phyloP scores from a whole-genome alignment of 2,113 vertebrate species.

The Butorides virescens region DNA sequence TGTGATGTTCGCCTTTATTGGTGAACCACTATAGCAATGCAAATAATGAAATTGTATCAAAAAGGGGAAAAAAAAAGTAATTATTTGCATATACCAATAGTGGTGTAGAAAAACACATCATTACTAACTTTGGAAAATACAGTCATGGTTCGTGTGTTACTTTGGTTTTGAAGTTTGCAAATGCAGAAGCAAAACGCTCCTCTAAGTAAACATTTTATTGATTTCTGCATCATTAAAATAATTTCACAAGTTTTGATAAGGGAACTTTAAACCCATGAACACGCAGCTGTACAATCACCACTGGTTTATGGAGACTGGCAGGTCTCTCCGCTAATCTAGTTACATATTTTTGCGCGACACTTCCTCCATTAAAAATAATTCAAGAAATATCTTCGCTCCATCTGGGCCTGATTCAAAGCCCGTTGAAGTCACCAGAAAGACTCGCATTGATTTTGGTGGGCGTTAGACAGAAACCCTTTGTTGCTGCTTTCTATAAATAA shows the following conservation, averaged over 20 bases:
- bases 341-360: constrained; percentile 26
- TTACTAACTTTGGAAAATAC: constrained; percentile 67
- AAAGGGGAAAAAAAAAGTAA: constrained; percentile 79
- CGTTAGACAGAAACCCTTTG: not conserved
- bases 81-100: constrained; percentile 93
- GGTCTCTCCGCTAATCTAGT: constrained; percentile 18
- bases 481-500: constrained; percentile 21
- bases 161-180: constrained; percentile 14
- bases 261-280: not conserved
- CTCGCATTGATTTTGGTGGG: not conserved
- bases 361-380: constrained; percentile 33
- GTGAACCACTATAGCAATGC: constrained; percentile 91
- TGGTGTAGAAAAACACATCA: constrained; percentile 60
- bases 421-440: not conserved
- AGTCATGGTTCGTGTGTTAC: not conserved
- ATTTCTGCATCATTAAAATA: constrained; percentile 27
- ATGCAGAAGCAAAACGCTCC: not conserved
- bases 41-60: constrained; percentile 99
- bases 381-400: constrained; percentile 1
- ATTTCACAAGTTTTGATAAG: constrained; percentile 37
- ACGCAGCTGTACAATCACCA: not conserved
- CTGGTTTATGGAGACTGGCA: not conserved
- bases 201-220: constrained; percentile 52
- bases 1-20: constrained; percentile 99
- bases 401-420: constrained; percentile 3